A percentile compares a stretch with the other conserved stretches of the same genome.
Conservation (phyloP, 2,797 vertebrate genomes). For the Distichodus sexfasciatus region DNA sequence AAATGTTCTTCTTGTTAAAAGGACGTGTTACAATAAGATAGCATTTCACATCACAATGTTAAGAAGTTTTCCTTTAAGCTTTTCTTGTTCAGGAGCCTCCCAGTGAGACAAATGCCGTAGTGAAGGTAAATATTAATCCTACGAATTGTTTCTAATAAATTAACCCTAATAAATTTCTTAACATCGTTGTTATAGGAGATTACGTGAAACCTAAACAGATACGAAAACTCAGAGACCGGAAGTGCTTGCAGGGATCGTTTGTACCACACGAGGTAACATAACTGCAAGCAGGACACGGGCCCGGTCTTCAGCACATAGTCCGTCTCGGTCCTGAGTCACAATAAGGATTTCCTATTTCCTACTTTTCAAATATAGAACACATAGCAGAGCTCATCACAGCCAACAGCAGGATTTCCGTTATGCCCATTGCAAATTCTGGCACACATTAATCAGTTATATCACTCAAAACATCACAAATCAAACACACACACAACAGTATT, state of each 20-base stretch:
- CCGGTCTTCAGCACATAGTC: background rate
- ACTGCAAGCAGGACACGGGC: background rate
- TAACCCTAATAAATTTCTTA: background rate
- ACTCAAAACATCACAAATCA: background rate
- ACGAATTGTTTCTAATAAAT: background rate
- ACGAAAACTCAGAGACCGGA: background rate
- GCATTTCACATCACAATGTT: background rate
- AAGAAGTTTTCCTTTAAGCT: background rate
- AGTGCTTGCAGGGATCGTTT: background rate
- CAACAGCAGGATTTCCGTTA: constrained; percentile 6
- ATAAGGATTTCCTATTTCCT: constrained; percentile 3
- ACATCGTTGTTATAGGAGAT: no score
- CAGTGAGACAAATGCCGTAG: background rate
- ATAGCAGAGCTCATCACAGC: background rate
- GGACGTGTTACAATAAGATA: background rate
- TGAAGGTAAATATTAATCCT: background rate
- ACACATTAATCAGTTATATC: constrained; percentile 9
- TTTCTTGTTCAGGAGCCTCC: background rate
- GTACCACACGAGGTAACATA: background rate
- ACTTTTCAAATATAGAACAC: background rate
- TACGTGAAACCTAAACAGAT: background rate
- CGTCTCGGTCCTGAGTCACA: constrained; percentile 24
- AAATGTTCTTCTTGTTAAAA: background rate
- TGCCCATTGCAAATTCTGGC: background rate
- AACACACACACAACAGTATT: constrained; percentile 18